phyloP scores from a whole-genome alignment of 2,113 vertebrate species.

The Coptodon rendalli region DNA sequence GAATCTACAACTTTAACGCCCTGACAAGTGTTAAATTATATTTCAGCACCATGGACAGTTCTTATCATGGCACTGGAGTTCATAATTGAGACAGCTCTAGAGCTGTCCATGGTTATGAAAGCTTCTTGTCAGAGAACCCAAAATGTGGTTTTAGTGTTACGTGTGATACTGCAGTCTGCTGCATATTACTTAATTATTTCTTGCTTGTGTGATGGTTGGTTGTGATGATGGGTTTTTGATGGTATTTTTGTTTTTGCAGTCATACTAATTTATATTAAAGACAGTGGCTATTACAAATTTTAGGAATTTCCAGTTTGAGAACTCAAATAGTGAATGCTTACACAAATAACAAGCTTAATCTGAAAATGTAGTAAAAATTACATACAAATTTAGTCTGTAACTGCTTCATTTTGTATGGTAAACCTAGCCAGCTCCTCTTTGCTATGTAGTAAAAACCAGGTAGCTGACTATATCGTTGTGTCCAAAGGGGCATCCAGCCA shows the following conservation, averaged over 20 bases:
- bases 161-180: not conserved
- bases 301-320: not conserved
- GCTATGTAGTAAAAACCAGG: not conserved
- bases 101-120: slow-evolving; percentile 8
- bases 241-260: not conserved
- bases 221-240: not conserved
- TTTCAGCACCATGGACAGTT: slow-evolving; percentile 42
- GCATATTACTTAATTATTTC: not conserved
- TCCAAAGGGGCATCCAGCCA: not conserved
- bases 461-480: not conserved
- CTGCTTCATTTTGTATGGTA: not conserved
- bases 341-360: not conserved
- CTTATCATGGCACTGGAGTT: not conserved
- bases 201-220: not conserved
- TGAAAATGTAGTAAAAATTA: not conserved
- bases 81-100: not conserved
- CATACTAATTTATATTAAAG: not conserved
- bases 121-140: not conserved
- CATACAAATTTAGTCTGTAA: not conserved
- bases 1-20: not conserved
- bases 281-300: not conserved
- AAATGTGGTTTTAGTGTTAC: not conserved
- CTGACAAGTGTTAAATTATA: not conserved
- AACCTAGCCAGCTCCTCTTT: not conserved
- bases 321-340: not conserved